phyloP scores from a whole-genome alignment of 2,113 vertebrate genomes.

The Ceyx margarethae region DNA sequence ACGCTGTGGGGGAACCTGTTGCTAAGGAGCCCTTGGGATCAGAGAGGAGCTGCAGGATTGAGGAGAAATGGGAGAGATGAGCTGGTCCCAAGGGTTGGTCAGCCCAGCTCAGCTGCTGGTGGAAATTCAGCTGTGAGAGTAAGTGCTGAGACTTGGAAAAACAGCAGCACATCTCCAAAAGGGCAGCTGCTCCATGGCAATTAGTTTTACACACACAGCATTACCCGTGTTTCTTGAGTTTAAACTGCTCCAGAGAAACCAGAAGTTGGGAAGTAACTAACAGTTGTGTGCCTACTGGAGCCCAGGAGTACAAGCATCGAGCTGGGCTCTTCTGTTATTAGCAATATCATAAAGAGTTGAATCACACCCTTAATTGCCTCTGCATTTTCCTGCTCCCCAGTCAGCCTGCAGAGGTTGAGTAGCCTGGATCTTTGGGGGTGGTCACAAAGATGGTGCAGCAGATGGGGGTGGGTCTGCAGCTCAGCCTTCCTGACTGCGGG shows the following conservation, averaged over 20 bases:
- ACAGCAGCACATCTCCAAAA: not conserved
- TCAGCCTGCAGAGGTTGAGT: not conserved
- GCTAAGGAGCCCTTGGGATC: not conserved
- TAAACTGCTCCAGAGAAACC: not conserved
- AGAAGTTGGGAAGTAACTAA: not conserved
- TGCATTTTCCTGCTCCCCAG: not conserved
- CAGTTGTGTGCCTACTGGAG: not conserved
- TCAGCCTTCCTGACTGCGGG: not conserved
- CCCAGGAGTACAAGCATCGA: not conserved
- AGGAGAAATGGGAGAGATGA: not conserved
- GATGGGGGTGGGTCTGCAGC: not conserved
- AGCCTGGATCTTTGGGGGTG: not conserved
- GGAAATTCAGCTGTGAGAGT: not conserved
- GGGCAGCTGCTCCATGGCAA: not conserved
- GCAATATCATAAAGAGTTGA: not conserved
- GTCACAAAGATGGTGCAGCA: not conserved
- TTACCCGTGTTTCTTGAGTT: not conserved
- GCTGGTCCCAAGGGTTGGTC: not conserved
- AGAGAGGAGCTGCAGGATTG: not conserved
- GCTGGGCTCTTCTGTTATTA: not conserved
- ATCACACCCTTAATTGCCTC: not conserved
- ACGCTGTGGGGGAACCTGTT: not conserved
- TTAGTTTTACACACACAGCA: not conserved
- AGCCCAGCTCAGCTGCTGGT: not conserved
- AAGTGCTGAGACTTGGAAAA: not conserved